These are phyloP conservation scores for Aphidius colemani DNA, from an alignment of 2,888 invertebrate species.

Conservation along the genomic window DNA sequence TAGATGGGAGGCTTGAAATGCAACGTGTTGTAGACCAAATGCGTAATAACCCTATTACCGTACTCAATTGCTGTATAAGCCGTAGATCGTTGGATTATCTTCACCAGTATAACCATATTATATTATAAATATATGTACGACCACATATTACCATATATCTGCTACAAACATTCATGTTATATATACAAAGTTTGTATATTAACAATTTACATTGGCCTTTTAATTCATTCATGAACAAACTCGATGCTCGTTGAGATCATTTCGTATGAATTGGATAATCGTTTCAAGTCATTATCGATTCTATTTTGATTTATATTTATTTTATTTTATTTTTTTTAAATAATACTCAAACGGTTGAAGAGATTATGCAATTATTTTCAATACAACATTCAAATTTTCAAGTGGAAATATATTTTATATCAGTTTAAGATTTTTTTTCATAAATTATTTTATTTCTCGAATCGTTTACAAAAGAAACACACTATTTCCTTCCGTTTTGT, in stretches of 20 bases:
- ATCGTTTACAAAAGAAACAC: no score
- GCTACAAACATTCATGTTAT: not conserved
- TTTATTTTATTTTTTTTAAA: no score
- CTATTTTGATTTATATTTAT: not conserved
- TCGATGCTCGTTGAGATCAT: not conserved
- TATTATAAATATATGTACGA: conserved; percentile 1
- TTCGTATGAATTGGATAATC: conserved; percentile 26
- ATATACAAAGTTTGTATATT: no score
- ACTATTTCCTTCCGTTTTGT: no score
- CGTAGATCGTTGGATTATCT: conserved; percentile 48
- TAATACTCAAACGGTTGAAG: no score
- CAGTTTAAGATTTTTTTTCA: no score
- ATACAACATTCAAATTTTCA: no score
- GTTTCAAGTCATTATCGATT: conserved; percentile 24
- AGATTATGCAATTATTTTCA: no score
- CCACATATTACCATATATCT: not conserved
- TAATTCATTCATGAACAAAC: no score
- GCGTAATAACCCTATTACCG: conserved; percentile 49
- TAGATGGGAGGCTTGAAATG: not conserved
- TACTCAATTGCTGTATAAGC: conserved; percentile 50
- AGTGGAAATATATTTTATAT: no score
- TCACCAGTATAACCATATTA: not conserved
- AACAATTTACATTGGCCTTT: no score
- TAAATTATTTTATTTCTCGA: no score
- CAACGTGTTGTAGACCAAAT: conserved; percentile 34